phyloP scores from a whole-genome alignment of 2,797 vertebrate genomes.

The Psittacula derbiana region DNA sequence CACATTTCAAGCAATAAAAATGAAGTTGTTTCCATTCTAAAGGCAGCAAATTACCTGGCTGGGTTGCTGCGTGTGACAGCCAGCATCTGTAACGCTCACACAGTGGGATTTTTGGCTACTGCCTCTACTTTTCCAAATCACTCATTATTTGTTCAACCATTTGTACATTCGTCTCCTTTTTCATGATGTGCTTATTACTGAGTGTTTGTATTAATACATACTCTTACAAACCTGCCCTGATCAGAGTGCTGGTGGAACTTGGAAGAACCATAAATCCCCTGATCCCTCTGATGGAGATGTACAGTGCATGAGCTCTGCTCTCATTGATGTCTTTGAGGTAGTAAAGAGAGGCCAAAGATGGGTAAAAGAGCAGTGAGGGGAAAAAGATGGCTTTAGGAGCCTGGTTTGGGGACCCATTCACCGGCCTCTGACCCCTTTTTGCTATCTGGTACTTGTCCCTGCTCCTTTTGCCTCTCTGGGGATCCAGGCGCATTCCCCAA shows the following conservation, averaged over 20 bases:
- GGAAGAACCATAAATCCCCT: not conserved
- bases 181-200: not conserved
- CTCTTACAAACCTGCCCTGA: not conserved
- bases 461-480: not conserved
- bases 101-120: not conserved
- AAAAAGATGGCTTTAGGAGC: not conserved
- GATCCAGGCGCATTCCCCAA: not conserved
- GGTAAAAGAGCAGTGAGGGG: not conserved
- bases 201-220: not conserved
- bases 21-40: conserved; percentile 38
- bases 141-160: conserved; percentile 21
- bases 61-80: not conserved
- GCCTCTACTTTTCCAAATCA: conserved; percentile 1
- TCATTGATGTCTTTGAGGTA: not conserved
- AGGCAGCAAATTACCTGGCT: conserved; percentile 56
- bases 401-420: not conserved
- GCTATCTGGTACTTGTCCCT: too few species aligned
- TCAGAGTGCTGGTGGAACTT: not conserved
- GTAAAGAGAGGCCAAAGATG: not conserved
- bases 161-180: not conserved
- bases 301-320: accelerated
- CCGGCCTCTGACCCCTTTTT: not conserved
- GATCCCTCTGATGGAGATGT: accelerated
- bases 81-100: not conserved
- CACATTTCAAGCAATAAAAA: conserved; percentile 44